Base-by-base conservation (phyloP, 2,113 vertebrate genomes). In the Numenius arquata region DNA sequence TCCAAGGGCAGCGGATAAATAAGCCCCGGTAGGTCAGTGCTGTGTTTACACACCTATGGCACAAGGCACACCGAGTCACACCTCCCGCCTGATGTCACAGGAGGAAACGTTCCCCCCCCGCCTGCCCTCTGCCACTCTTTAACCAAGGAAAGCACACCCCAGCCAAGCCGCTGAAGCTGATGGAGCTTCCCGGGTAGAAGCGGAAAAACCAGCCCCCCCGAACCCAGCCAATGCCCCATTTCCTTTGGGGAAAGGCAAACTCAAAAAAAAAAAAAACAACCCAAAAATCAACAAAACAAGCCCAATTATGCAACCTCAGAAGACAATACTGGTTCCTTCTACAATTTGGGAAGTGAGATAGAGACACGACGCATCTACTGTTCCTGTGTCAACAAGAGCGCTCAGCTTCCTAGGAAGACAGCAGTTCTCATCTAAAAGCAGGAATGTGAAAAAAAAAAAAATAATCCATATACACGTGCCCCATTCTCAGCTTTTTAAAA, bases 381-480 rank as follows among this genome's bases (percentile, higher is more conserved):
- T 30, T 79, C 53, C 70, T 30, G 21, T 9, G 20, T 12, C 48
- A 62, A 18, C 9, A 29, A 40, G 43, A 41, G 29, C 3, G 17
- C 59, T 59, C 15, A 7, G 78, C 50, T 63, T 63, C 65, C 71
- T 25, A 25, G 72, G 71, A 15, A 67, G 15, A 8, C 0, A 7
- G 21, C 13, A 29, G 19, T 5, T 40, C 81, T 45, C 79, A 7
- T 21, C 71, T 65, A 68, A 53, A 65, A 36, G 45, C 56, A 71
- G 52, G 59, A 48, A 50, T 45, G 40, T 36, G 19, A 21, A 25
- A 47, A 47, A 53, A 40, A 50, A 5, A 52, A 30, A 53, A 52
- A 43, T 27, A 48, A 8, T 11, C 3, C 3, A 27, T 8, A 29
- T 8, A 7, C 3, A 9, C 1, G 2, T 7, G 47, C 43, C 81